Conservation (phyloP, 2,888 invertebrate species). For the Campaea margaritaria region DNA sequence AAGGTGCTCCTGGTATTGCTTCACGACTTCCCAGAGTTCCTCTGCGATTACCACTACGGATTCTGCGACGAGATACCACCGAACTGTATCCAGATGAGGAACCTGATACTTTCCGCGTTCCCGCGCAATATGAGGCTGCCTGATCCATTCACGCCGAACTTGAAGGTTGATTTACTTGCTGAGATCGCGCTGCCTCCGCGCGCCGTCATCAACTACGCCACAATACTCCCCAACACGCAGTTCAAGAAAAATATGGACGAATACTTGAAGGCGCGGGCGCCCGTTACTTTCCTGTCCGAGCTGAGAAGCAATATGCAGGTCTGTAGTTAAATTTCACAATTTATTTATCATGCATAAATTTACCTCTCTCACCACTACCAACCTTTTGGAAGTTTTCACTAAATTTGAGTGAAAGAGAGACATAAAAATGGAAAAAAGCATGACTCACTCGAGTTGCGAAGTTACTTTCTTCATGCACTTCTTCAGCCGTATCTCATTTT, state of each 20-base stretch:
- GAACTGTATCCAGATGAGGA: constrained; percentile 99
- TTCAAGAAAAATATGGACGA: constrained; percentile 99
- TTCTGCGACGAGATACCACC: constrained; percentile 99
- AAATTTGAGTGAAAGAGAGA: too few species aligned
- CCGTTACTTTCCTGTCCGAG: constrained; percentile 98
- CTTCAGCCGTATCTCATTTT: too few species aligned
- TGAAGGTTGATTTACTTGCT: constrained; percentile 96
- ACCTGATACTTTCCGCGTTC: constrained; percentile 98
- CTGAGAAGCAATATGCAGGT: constrained; percentile 95
- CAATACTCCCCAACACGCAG: constrained; percentile 93
- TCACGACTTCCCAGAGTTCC: constrained; percentile 99
- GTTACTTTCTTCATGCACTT: neutral
- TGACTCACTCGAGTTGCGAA: too few species aligned
- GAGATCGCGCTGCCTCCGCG: constrained; percentile 96
- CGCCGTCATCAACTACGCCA: constrained; percentile 94
- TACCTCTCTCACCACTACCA: too few species aligned
- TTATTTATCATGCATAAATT: neutral
- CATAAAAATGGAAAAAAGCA: too few species aligned
- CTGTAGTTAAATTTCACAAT: constrained; percentile 17
- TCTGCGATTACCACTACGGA: constrained; percentile 99
- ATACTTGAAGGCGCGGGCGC: constrained; percentile 96
- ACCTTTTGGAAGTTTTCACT: too few species aligned
- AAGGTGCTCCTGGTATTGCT: constrained; percentile 97
- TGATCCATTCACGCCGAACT: constrained; percentile 98
- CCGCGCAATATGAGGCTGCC: constrained; percentile 99